A percentile compares a stretch with the other conserved stretches of the same genome.
These are phyloP conservation scores for Tachysurus fulvidraco DNA, from an alignment of 2,113 vertebrate genomes.

Conservation along the genomic window DNA sequence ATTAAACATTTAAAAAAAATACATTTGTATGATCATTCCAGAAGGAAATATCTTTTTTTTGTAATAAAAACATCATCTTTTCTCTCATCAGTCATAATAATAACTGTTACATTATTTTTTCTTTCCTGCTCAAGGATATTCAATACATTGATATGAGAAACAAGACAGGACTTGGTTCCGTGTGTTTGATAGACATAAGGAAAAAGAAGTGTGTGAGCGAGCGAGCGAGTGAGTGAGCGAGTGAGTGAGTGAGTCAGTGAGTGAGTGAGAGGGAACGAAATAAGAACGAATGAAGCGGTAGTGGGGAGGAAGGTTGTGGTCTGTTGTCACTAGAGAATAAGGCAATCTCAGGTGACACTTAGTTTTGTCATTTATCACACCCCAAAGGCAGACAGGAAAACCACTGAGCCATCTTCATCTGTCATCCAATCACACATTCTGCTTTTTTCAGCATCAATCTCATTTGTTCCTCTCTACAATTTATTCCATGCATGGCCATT, in stretches of 20 bases:
- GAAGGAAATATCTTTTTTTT: background rate
- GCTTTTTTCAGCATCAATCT: constrained; percentile 52
- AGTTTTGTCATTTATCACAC: constrained; percentile 50
- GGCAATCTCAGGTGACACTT: constrained; percentile 41
- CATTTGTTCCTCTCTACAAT: constrained; percentile 61
- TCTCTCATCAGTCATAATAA: background rate
- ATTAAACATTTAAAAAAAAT: constrained; percentile 4
- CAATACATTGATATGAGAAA: background rate
- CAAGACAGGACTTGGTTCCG: background rate
- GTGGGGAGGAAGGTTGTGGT: background rate
- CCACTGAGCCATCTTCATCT: constrained; percentile 56
- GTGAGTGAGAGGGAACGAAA: constrained; percentile 33
- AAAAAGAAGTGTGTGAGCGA: constrained; percentile 34
- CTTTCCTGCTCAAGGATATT: background rate
- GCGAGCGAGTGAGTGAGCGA: constrained; percentile 38
- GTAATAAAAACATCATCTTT: background rate
- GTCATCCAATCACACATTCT: constrained; percentile 63
- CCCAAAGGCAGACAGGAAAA: constrained; percentile 43
- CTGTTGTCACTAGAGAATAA: constrained; percentile 44
- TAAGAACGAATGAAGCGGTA: background rate
- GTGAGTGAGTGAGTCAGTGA: constrained; percentile 42
- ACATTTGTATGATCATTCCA: background rate
- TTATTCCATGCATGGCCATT: constrained; percentile 58
- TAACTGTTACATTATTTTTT: constrained; percentile 2
- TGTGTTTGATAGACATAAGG: constrained; percentile 1